A percentile compares a stretch with the other conserved stretches of the same genome.
phyloP scores from a whole-genome alignment of 2,797 vertebrate genomes.

The Sarcophilus harrisii region DNA sequence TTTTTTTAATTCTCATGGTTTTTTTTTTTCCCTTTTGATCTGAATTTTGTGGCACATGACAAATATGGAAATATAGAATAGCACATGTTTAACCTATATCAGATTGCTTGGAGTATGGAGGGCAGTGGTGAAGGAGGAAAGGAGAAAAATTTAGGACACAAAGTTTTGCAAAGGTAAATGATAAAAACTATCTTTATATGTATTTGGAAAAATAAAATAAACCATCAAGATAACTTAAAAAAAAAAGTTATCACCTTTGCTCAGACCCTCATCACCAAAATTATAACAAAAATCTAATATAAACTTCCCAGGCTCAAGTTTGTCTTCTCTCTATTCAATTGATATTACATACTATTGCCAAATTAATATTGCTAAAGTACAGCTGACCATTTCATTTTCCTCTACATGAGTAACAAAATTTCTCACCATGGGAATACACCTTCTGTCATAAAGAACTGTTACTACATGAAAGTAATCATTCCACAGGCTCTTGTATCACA shows the following conservation, averaged over 20 bases:
- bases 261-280: background rate
- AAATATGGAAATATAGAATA: no score
- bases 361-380: background rate
- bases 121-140: no score
- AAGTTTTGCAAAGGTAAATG: no score
- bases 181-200: no score
- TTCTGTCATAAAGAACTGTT: background rate
- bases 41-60: no score
- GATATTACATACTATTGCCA: background rate
- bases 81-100: no score
- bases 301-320: background rate
- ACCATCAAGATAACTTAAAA: no score
- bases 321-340: background rate
- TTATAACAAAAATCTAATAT: background rate
- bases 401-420: background rate
- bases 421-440: background rate
- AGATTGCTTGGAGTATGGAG: no score
- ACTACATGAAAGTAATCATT: slow-evolving; percentile 7
- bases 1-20: no score
- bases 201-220: no score
- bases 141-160: no score
- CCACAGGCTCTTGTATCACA: background rate
- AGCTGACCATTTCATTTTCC: background rate
- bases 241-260: background rate
- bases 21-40: no score